phyloP scores from a whole-genome alignment of 1,140 invertebrate species.

The Nasonia giraulti region DNA sequence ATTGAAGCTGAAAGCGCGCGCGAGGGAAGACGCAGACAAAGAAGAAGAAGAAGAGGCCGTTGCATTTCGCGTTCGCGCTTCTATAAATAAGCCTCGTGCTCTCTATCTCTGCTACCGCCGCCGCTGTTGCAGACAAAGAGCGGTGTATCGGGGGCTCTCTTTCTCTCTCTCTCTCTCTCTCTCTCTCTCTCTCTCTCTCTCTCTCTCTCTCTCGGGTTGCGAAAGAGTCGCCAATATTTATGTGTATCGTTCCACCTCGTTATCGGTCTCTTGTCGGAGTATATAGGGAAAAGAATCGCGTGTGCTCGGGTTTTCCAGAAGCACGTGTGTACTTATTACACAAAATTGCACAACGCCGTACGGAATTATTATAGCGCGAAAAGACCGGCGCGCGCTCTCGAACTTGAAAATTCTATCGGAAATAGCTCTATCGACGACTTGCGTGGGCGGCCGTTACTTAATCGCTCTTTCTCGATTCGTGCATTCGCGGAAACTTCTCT shows the following conservation, averaged over 20 bases:
- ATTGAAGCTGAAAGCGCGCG: neutral
- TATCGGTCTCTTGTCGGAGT: neutral
- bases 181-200: no score
- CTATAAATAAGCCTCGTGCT: slow-evolving; percentile 62
- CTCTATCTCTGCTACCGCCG: neutral
- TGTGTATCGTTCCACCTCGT: neutral
- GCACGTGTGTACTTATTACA: no score
- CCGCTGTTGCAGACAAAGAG: slow-evolving; percentile 24
- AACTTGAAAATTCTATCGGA: slow-evolving; percentile 43
- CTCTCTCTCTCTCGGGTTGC: neutral
- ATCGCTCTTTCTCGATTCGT: neutral
- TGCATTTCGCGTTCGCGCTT: slow-evolving; percentile 49
- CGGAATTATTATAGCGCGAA: no score
- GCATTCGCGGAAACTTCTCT: slow-evolving; percentile 27
- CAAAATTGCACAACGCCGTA: no score
- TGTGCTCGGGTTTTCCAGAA: no score
- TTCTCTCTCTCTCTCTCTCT: no score
- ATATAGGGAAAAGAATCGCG: neutral
- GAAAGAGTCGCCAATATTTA: slow-evolving; percentile 2
- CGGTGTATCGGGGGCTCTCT: neutral
- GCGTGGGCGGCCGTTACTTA: slow-evolving; percentile 22
- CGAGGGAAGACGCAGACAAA: neutral
- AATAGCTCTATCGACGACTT: slow-evolving; percentile 1
- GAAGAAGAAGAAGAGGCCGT: slow-evolving; percentile 5
- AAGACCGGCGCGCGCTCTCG: neutral